A percentile compares a stretch with the other conserved stretches of the same genome.
These are phyloP conservation scores for Drosophila parabipectinata DNA, from an alignment of 1,140 invertebrate species.

Conservation along the genomic window DNA sequence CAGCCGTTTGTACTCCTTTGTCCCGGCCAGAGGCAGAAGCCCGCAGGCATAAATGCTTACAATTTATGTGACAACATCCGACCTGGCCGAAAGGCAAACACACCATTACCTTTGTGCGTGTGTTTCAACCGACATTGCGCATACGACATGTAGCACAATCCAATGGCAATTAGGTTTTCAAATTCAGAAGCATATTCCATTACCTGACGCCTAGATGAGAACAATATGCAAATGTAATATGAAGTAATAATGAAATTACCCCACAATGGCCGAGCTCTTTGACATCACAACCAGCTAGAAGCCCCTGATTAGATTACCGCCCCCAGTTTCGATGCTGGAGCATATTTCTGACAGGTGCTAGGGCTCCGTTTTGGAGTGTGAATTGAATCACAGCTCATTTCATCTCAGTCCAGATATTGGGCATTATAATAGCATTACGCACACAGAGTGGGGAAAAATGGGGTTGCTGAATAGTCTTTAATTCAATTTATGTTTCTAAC, in stretches of 20 bases:
- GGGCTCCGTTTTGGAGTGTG: slow-evolving; percentile 14
- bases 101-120: slow-evolving; percentile 19
- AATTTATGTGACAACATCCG: slow-evolving; percentile 51
- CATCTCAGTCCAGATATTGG: slow-evolving; percentile 1
- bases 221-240: slow-evolving; percentile 54
- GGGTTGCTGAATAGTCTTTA: neutral
- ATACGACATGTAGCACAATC: slow-evolving; percentile 48
- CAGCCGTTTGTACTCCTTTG: slow-evolving; percentile 28
- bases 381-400: slow-evolving; percentile 33
- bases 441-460: neutral
- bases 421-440: slow-evolving; percentile 1
- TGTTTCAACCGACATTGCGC: slow-evolving; percentile 17
- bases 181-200: slow-evolving; percentile 24
- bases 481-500: neutral
- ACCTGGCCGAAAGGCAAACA: slow-evolving; percentile 21
- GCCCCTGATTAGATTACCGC: slow-evolving; percentile 36
- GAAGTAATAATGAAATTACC: slow-evolving; percentile 55
- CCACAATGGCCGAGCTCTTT: slow-evolving; percentile 28
- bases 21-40: slow-evolving; percentile 18
- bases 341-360: slow-evolving; percentile 21
- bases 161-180: slow-evolving; percentile 50
- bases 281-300: slow-evolving; percentile 19
- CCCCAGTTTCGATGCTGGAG: slow-evolving; percentile 8
- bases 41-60: slow-evolving; percentile 36
- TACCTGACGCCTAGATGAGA: slow-evolving; percentile 8